These are phyloP conservation scores for Chaetophractus vellerosus DNA, from an alignment of 2,797 vertebrate species.

Conservation along the genomic window DNA sequence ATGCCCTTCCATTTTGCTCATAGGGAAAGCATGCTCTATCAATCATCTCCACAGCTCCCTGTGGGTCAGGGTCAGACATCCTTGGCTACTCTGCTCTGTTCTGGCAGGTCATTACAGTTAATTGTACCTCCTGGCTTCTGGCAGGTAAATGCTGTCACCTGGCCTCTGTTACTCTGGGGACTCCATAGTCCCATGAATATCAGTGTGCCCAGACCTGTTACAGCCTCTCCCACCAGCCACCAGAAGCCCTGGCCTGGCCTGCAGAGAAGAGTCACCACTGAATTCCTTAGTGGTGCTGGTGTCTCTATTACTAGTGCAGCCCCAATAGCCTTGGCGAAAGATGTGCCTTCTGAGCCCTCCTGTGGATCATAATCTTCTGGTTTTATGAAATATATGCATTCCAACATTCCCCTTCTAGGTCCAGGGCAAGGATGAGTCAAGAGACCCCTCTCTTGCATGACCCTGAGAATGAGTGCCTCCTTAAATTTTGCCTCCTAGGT, in stretches of 20 bases:
- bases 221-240: background rate
- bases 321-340: background rate
- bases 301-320: background rate
- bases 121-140: constrained; percentile 25
- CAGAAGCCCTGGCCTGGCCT: background rate
- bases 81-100: constrained; percentile 14
- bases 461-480: background rate
- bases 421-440: background rate
- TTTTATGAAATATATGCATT: background rate
- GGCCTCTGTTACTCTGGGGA: background rate
- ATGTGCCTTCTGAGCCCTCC: background rate
- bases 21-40: constrained; percentile 23
- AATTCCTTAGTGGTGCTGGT: background rate
- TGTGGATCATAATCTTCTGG: background rate
- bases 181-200: constrained; percentile 17
- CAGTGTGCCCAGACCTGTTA: background rate
- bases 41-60: background rate
- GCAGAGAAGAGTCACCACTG: background rate
- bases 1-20: constrained; percentile 23
- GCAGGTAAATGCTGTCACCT: background rate
- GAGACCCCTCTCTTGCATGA: background rate
- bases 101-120: background rate
- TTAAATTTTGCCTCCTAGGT: background rate
- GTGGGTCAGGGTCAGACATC: background rate
- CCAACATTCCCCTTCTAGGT: background rate